These are phyloP conservation scores for Merodon equestris DNA, from an alignment of 2,888 invertebrate genomes.

Conservation along the genomic window DNA sequence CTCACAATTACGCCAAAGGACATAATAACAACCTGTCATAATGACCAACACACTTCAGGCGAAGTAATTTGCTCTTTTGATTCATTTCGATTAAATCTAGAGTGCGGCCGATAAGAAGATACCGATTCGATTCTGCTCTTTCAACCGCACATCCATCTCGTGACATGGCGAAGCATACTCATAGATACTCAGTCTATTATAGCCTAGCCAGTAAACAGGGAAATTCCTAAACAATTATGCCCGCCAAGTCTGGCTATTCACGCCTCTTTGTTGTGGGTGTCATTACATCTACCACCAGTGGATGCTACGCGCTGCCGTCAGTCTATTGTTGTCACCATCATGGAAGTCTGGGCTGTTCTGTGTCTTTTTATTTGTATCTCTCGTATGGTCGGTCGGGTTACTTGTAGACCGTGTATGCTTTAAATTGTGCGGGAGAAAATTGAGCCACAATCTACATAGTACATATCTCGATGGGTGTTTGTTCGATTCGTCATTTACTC, in stretches of 20 bases:
- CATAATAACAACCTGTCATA: conserved; percentile 30
- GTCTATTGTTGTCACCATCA: conserved; percentile 49
- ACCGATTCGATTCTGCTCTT: conserved; percentile 17
- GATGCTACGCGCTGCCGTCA: conserved; percentile 50
- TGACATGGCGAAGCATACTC: not conserved
- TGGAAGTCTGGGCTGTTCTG: conserved; percentile 28
- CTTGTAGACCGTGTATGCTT: conserved; percentile 17
- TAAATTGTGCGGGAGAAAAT: conserved; percentile 43
- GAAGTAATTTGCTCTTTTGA: conserved; percentile 51
- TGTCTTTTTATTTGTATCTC: conserved; percentile 38
- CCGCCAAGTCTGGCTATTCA: conserved; percentile 40
- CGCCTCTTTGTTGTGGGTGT: conserved; percentile 55
- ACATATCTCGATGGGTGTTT: conserved; percentile 24
- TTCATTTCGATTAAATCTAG: conserved; percentile 52
- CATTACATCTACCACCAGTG: conserved; percentile 54
- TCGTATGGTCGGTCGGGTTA: conserved; percentile 33
- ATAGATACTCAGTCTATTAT: conserved; percentile 17
- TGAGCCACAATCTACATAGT: conserved; percentile 34
- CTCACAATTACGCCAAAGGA: conserved; percentile 47
- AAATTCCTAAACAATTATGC: conserved; percentile 37
- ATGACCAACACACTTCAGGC: conserved; percentile 42
- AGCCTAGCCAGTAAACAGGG: conserved; percentile 23
- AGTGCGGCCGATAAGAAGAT: conserved; percentile 31
- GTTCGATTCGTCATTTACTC: conserved; percentile 13
- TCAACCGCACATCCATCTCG: conserved; percentile 12